Evolutionary conservation across 64 coral and sea anemone species (phyloP), one percentile per base, ranked within the genome.

Genomic region (Pachyseris speciosa): DNA sequence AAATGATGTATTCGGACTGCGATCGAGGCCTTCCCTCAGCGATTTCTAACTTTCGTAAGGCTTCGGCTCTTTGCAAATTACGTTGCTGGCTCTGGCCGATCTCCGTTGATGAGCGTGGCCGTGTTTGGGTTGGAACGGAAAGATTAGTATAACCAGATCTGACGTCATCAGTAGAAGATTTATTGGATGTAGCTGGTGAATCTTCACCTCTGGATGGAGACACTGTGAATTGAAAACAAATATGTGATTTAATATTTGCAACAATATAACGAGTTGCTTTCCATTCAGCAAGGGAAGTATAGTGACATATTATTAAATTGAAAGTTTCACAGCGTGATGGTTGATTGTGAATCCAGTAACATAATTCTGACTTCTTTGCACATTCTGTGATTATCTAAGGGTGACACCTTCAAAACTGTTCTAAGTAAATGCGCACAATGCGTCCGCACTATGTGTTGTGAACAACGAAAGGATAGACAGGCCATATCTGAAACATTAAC

Each of bases 11-110:
- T 39, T 74, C 42, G 36, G 86, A 76, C 53, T 89, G 42, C 17
- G 52, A 40, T 65, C 74, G 57, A 10, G 86, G 71, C n/a, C 47
- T 63, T 49, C 47, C 39, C 17, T 78, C 53, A 58, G 86, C 12
- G 27, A 78, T 76, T 52, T 76, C 86, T 31, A 65, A 48, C 27
- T 81, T 81, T 29, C 68, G 70, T 61, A 76, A 65, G 50, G 36
- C 71, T 49, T 47, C 71, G 45, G 31, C 71, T 30, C 26, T 36
- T 5, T 47, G 58, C 39, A 57, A 76, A 44, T 61, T 61, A 43
- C 20, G 50, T 74, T 34, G 74, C 48, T 58, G 39, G 37, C 34
- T 28, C 20, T 34, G 33, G 53, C 5, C 9, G 27, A 85, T 10
- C 16, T 65, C 40, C 22, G 53, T 49, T 51, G 55, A 7, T 10